Evolutionary conservation across 1,140 invertebrate genomes (phyloP).

Genomic region (Venustaconcha ellipsiformis): DNA sequence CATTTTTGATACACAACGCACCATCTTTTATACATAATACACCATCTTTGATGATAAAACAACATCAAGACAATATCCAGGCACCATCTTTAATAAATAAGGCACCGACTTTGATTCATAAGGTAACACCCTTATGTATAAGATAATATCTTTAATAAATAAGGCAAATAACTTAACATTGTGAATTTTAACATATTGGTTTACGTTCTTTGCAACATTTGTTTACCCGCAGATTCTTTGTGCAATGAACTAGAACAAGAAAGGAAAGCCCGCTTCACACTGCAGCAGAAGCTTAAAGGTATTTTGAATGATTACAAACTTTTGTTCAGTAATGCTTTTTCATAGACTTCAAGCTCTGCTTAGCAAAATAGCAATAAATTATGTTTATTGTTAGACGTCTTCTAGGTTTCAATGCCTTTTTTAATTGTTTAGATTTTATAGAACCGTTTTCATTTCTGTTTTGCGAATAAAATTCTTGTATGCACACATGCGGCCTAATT

Average conservation of each 20-base stretch:
- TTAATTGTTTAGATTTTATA: background rate
- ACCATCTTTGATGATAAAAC: too few species aligned
- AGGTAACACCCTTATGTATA: too few species aligned
- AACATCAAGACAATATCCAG: too few species aligned
- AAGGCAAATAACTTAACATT: too few species aligned
- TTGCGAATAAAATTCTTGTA: background rate
- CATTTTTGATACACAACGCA: too few species aligned
- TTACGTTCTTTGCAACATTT: conserved; percentile 4
- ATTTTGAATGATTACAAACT: conserved; percentile 1
- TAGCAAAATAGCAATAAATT: background rate
- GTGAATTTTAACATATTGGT: background rate
- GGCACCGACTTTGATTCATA: too few species aligned
- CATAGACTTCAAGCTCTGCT: background rate
- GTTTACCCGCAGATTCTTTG: conserved; percentile 59
- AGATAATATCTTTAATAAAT: too few species aligned
- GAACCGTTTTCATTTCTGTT: background rate
- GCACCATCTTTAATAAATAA: too few species aligned
- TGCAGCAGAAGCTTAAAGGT: conserved; percentile 69
- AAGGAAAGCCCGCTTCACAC: conserved; percentile 62
- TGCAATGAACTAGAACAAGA: conserved; percentile 67
- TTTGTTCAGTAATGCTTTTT: conserved; percentile 1
- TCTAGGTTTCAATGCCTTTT: background rate
- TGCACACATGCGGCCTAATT: too few species aligned
- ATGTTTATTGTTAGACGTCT: background rate
- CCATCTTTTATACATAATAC: too few species aligned